Conservation (phyloP, 2,113 vertebrate genomes). For the Protobothrops flavoviridis region DNA sequence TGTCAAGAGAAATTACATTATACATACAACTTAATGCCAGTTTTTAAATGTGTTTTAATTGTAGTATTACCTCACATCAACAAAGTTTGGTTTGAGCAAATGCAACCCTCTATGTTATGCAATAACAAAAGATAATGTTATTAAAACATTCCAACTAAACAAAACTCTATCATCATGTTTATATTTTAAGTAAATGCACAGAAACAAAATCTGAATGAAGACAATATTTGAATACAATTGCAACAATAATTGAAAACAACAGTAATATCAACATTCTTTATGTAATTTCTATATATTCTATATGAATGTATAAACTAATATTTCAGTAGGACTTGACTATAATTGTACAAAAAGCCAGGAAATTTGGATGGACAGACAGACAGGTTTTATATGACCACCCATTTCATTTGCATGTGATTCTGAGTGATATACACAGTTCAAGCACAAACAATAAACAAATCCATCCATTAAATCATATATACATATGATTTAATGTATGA, state of each 20-base stretch:
- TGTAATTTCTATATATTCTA: constrained; percentile 5
- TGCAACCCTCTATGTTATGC: neutral
- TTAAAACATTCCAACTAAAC: neutral
- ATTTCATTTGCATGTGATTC: neutral
- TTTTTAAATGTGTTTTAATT: constrained; percentile 9
- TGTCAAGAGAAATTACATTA: constrained; percentile 5
- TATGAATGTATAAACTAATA: neutral
- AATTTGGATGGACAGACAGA: neutral
- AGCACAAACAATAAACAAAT: neutral
- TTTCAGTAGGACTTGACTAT: neutral
- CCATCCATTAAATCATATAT: neutral
- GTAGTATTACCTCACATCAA: neutral
- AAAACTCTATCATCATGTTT: neutral
- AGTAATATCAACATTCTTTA: neutral
- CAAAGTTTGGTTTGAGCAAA: neutral
- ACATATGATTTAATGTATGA: too few species aligned
- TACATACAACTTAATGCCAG: neutral
- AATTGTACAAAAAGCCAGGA: neutral
- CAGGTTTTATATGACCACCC: neutral
- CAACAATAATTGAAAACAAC: neutral
- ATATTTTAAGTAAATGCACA: too few species aligned
- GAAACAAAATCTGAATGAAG: neutral
- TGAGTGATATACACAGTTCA: neutral
- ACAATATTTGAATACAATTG: neutral
- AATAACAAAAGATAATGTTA: neutral